phyloP scores from a whole-genome alignment of 2,797 vertebrate genomes.

The Acanthopagrus latus region DNA sequence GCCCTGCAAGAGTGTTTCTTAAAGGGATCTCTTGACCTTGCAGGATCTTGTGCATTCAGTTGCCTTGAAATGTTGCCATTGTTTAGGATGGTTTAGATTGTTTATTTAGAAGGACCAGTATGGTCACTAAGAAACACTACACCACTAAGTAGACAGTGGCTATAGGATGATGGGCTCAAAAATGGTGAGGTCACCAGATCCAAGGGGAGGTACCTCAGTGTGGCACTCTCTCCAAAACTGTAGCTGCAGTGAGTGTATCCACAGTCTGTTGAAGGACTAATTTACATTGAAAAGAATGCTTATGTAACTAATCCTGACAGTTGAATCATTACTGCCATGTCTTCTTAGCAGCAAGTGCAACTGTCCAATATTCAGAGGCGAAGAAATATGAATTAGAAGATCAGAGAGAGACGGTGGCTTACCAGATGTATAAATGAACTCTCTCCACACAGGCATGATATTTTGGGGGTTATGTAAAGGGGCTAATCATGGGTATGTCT shows the following conservation, averaged over 20 bases:
- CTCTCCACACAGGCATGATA: background rate
- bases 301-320: background rate
- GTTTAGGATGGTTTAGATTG: background rate
- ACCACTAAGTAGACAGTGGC: background rate
- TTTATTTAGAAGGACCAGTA: background rate
- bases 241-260: background rate
- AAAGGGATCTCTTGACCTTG: no score
- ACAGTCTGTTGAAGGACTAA: background rate
- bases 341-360: background rate
- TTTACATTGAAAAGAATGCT: background rate
- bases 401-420: background rate
- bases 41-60: no score
- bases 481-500: background rate
- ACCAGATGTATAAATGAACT: background rate
- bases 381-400: background rate
- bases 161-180: background rate
- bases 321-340: conserved; percentile 5
- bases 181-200: background rate
- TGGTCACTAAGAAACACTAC: background rate
- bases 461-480: background rate
- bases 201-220: background rate
- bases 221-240: background rate
- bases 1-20: no score
- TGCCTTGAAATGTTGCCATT: no score
- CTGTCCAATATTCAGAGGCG: background rate